phyloP scores from a whole-genome alignment of 2,797 vertebrate genomes.

The Crax fasciolata region DNA sequence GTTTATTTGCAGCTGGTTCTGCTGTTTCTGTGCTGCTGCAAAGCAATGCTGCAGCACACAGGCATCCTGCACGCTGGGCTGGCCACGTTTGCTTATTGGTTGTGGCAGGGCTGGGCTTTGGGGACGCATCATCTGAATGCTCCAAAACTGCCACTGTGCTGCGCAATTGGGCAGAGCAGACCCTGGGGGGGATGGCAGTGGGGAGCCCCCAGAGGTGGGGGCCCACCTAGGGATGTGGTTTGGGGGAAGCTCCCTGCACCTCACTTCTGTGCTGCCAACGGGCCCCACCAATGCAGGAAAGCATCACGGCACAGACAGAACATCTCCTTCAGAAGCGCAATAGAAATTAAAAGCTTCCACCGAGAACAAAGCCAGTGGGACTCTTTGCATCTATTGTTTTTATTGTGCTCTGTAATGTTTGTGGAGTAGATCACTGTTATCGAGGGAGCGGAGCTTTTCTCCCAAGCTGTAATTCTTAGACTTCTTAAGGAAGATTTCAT shows the following conservation, averaged over 20 bases:
- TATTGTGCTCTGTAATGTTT: constrained; percentile 38
- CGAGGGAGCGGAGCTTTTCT: constrained; percentile 20
- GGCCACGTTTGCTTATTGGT: background rate
- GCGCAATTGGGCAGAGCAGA: background rate
- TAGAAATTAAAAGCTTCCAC: constrained; percentile 53
- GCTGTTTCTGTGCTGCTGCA: background rate
- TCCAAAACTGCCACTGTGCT: background rate
- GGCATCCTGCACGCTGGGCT: rapidly evolving
- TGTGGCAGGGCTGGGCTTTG: background rate
- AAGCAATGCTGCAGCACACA: rapidly evolving
- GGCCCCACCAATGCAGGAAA: background rate
- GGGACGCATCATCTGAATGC: background rate
- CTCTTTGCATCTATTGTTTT: constrained; percentile 47
- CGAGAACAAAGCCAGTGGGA: constrained; percentile 48
- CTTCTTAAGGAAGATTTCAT: constrained; percentile 54
- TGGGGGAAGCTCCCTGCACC: background rate
- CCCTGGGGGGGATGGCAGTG: background rate
- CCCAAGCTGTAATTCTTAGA: constrained; percentile 27
- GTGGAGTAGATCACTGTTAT: constrained; percentile 45
- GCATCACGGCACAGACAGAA: background rate
- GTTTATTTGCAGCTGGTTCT: background rate
- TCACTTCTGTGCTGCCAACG: background rate
- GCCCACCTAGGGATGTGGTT: rapidly evolving
- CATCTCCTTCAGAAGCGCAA: background rate
- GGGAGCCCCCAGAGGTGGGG: background rate